Base-by-base conservation (phyloP, 2,797 vertebrate genomes). In the Eupleurogrammus muticus region DNA sequence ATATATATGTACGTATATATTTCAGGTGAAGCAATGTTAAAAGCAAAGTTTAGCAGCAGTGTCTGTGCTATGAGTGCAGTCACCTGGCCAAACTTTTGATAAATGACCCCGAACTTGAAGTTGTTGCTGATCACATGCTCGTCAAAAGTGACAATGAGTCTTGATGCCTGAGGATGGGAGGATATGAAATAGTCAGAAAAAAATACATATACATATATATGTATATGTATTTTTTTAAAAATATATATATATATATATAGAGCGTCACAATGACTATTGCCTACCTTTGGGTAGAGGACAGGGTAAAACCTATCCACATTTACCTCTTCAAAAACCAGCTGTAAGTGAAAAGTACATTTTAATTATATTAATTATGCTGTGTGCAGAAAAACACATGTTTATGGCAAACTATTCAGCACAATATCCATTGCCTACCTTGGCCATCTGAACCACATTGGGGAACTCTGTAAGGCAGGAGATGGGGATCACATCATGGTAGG, bases 71-170 rank as follows among this genome's bases (percentile, higher is more conserved):
- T 13, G 56, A 16, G 58, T 0, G 1, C 48, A 73, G 95, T 86
- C 84, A 97, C 97, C 96, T 99, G 98, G 66, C 96, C 96, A 17
- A 96, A 95, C 89, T 95, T 97, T 87, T 99, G 98, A 92, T 98
- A 99, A 91, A 99, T 96, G 65, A 99, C 96, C 9, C 97, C 98
- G 7, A 99, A 99, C 88, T 99, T 99, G 90, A 99, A 98, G 94
- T 98, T 97, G 93, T 99, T 99, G 94, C 95, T 99, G 92, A 99
- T 97, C 50, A 99, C 96, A 0, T 99, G 97, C 82, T 99, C 98
- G 0, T 99, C 97, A 21, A 99, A 99, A 38, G 97, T 96, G 50
- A 97, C 96, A 0, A 99, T 95, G 86, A 99, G 96, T 76, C 96
- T 95, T 0, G 97, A 99, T 0, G 97, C 97, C 97, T 99, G 90